Conservation (phyloP, 2,888 invertebrate species). For the Tiliacea aurago region DNA sequence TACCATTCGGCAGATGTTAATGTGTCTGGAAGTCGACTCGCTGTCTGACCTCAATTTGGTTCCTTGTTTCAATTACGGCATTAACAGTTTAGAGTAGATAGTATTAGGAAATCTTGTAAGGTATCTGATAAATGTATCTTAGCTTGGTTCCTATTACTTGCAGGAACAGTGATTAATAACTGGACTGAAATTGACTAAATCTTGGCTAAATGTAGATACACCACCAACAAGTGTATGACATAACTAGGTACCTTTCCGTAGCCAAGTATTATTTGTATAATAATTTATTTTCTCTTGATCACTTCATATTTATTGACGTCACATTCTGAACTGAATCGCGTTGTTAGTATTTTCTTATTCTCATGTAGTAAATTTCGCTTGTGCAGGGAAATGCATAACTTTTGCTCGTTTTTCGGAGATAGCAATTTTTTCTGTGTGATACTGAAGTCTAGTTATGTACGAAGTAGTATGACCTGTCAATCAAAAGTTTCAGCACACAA, state of each 20-base stretch:
- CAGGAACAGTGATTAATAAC: slow-evolving; percentile 20
- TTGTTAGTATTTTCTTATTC: slow-evolving; percentile 4
- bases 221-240: slow-evolving; percentile 21
- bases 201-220: slow-evolving; percentile 22
- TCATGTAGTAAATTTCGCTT: slow-evolving; percentile 10
- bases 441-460: slow-evolving; percentile 24
- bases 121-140: slow-evolving; percentile 8
- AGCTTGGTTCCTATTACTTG: slow-evolving; percentile 16
- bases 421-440: slow-evolving; percentile 5
- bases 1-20: slow-evolving; percentile 45
- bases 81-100: neutral
- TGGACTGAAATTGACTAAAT: slow-evolving; percentile 14
- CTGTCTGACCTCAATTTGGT: slow-evolving; percentile 31
- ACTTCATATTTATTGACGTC: slow-evolving; percentile 12
- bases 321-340: slow-evolving; percentile 6
- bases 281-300: slow-evolving; percentile 13
- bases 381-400: neutral
- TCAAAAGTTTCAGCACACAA: slow-evolving; percentile 59
- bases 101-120: slow-evolving; percentile 14
- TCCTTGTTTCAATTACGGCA: slow-evolving; percentile 24
- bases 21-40: slow-evolving; percentile 31
- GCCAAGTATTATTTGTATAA: slow-evolving; percentile 6
- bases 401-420: neutral
- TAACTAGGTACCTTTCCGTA: slow-evolving; percentile 41
- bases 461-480: slow-evolving; percentile 57